Evolutionary conservation across 2,888 invertebrate genomes (phyloP).

Genomic region (Agrochola lychnidis): DNA sequence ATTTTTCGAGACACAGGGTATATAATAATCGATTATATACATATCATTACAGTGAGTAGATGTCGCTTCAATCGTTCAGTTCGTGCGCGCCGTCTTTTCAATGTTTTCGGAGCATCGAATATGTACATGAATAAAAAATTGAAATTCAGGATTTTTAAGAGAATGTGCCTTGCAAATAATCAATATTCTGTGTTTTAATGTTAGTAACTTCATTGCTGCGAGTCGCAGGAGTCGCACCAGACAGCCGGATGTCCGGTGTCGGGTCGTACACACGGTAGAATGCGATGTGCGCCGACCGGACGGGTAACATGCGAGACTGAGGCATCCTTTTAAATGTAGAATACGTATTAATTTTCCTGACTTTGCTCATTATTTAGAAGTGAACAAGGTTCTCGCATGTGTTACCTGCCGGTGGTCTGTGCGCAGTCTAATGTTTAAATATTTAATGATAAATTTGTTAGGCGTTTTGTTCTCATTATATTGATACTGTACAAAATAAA

Average conservation of each 20-base stretch:
- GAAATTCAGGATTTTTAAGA: constrained; percentile 90
- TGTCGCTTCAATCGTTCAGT: constrained; percentile 80
- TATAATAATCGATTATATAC: constrained; percentile 88
- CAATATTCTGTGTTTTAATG: constrained; percentile 90
- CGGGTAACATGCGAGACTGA: constrained; percentile 68
- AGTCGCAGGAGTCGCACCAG: constrained; percentile 71
- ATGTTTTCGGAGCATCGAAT: constrained; percentile 82
- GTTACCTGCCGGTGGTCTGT: constrained; percentile 71
- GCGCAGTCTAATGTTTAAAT: constrained; percentile 71
- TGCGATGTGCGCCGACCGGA: constrained; percentile 72
- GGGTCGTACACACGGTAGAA: constrained; percentile 50
- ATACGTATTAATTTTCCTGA: constrained; percentile 50
- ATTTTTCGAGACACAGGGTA: constrained; percentile 89
- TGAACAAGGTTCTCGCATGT: constrained; percentile 38
- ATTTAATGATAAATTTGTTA: constrained; percentile 79
- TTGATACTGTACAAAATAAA: constrained; percentile 87
- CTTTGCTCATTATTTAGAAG: constrained; percentile 54
- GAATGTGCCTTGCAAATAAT: constrained; percentile 91
- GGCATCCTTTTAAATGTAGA: constrained; percentile 55
- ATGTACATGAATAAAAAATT: constrained; percentile 84
- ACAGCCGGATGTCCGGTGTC: constrained; percentile 50
- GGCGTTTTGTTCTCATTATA: constrained; percentile 79
- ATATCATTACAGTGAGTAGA: constrained; percentile 85
- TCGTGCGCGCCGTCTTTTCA: constrained; percentile 78
- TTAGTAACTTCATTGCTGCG: constrained; percentile 85